A percentile compares a stretch with the other conserved stretches of the same genome.
These are phyloP conservation scores for Parascotia fuliginaria DNA, from an alignment of 2,888 invertebrate genomes.

Conservation along the genomic window DNA sequence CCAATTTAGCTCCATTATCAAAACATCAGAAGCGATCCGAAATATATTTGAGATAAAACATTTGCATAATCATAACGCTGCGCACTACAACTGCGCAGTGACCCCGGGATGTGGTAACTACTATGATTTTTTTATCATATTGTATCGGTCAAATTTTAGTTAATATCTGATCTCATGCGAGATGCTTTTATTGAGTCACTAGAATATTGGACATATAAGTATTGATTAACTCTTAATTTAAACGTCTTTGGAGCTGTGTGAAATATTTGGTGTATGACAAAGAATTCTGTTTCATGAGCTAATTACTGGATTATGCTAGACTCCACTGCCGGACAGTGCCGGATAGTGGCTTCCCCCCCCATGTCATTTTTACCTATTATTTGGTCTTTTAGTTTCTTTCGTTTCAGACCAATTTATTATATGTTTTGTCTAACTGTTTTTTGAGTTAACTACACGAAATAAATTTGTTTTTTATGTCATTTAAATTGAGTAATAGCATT, in stretches of 20 bases:
- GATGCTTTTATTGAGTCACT: slow-evolving; percentile 52
- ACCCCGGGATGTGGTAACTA: slow-evolving; percentile 35
- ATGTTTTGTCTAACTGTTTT: no score
- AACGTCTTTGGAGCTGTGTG: slow-evolving; percentile 1
- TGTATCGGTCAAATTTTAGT: slow-evolving; percentile 48
- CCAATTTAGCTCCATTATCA: slow-evolving; percentile 21
- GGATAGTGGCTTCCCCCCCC: no score
- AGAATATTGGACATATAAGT: slow-evolving; percentile 3
- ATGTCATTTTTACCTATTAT: no score
- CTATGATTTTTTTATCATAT: slow-evolving; percentile 39
- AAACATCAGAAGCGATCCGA: slow-evolving; percentile 25
- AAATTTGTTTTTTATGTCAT: no score
- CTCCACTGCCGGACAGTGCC: no score
- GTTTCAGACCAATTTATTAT: no score
- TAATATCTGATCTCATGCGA: slow-evolving; percentile 44
- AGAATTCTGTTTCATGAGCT: no score
- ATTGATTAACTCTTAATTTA: slow-evolving; percentile 1
- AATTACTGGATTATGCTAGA: no score
- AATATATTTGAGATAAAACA: slow-evolving; percentile 23
- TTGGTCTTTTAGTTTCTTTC: no score
- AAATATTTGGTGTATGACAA: slow-evolving; percentile 1
- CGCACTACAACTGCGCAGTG: slow-evolving; percentile 43
- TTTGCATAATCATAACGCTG: slow-evolving; percentile 39
- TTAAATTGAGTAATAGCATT: no score
- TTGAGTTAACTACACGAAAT: no score